Evolutionary conservation across 2,888 invertebrate species (phyloP), one percentile per base, ranked within the genome.

Genomic region (Heliconius sara): DNA sequence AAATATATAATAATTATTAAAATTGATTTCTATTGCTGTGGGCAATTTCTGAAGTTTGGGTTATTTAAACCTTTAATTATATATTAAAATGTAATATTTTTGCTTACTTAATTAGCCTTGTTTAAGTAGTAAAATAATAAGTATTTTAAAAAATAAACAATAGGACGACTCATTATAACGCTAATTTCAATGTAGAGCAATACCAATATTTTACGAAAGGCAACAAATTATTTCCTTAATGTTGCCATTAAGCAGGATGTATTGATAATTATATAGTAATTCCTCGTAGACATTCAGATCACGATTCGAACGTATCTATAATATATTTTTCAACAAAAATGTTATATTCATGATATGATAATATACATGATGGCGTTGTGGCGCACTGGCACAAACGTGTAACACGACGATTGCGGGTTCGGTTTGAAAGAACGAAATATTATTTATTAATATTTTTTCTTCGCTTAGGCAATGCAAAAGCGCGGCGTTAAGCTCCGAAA

Each of bases 221-320:
- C 84, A 86, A 87, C 85, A 85, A 87, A 87, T 87, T 89, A 92
- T 93, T 92, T 91, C 92, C 93, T 91, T 93, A 93, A 92, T 92
- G 90, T 86, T 83, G 88, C 89, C 91, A 87, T 93, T 92, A 91
- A 85, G 88, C 88, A 86, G 91, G 91, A 93, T 92, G 91, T 93
- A 93, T 91, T 87, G 93, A 92, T 92, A 93, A 92, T 93, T 93
- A 92, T 93, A 89, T 87, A 88, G 86, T 85, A 87, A 87, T 85
- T 87, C 84, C 86, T 86, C 86, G 85, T 90, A 86, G 90, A 88
- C 89, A 92, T 91, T 91, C 88, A 85, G 83, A 84, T 80, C 85
- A 84, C 85, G 84, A 65, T 76, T 66, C 67, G 63, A 68, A 80
- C 81, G 71, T 74, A 76, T 68, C 43, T 80, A 76, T 76, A 76